Evolutionary conservation across 2,113 vertebrate species (phyloP).

Genomic region (Callorhinus ursinus): DNA sequence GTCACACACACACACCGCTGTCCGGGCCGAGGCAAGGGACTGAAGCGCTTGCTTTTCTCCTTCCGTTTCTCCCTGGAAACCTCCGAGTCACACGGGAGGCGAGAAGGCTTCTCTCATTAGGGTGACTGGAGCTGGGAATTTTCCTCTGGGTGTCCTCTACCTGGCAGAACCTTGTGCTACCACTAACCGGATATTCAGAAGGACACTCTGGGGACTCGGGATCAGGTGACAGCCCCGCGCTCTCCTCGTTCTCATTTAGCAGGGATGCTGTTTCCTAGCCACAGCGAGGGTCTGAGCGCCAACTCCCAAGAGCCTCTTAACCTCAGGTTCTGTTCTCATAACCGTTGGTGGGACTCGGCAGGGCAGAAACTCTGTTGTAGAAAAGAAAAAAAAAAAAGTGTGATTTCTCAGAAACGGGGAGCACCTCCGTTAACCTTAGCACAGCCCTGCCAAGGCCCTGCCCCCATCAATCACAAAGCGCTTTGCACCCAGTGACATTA

Average conservation of each 20-base stretch:
- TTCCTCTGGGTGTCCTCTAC: slow-evolving; percentile 3
- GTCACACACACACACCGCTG: not conserved
- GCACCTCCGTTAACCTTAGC: not conserved
- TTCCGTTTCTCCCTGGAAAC: slow-evolving; percentile 46
- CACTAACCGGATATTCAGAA: not conserved
- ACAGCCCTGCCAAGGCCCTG: not conserved
- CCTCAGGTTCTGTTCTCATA: slow-evolving; percentile 4
- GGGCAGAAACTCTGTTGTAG: not conserved
- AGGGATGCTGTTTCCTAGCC: not conserved
- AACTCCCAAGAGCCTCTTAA: slow-evolving; percentile 42
- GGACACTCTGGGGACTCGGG: not conserved
- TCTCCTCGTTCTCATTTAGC: not conserved
- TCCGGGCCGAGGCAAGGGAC: not conserved
- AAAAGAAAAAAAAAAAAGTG: not conserved
- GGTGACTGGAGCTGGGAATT: slow-evolving; percentile 36
- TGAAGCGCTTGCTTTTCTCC: not conserved
- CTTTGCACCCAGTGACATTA: not conserved
- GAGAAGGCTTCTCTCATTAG: slow-evolving; percentile 5
- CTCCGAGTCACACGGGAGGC: not conserved
- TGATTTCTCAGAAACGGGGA: slow-evolving; percentile 38
- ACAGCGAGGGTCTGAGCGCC: not conserved
- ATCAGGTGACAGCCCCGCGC: not conserved
- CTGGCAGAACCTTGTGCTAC: not conserved
- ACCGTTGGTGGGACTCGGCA: not conserved
- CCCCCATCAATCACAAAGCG: not conserved